A percentile compares a stretch with the other conserved stretches of the same genome.
These are phyloP conservation scores for Pseudomugil tenellus DNA, from an alignment of 2,797 vertebrate species.

Conservation along the genomic window DNA sequence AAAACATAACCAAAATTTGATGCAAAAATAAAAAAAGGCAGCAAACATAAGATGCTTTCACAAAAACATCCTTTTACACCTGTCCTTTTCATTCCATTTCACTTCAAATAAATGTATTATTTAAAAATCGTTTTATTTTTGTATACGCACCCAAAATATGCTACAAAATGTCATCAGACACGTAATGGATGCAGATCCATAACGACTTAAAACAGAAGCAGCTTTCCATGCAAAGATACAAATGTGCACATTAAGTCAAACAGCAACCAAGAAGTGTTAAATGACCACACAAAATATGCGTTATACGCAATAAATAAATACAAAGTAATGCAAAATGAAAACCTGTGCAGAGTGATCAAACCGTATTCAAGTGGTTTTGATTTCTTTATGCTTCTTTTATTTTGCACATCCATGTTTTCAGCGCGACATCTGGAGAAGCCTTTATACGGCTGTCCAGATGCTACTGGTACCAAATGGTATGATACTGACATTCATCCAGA, in stretches of 20 bases:
- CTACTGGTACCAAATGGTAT: conserved; percentile 7
- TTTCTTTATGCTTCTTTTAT: background rate
- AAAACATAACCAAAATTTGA: background rate
- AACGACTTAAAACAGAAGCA: background rate
- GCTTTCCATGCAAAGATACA: background rate
- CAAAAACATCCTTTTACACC: background rate
- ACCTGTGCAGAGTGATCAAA: background rate
- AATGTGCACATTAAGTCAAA: background rate
- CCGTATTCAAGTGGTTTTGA: background rate
- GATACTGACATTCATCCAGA: conserved; percentile 32
- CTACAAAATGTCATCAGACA: background rate
- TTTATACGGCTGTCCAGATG: conserved; percentile 1
- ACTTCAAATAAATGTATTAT: background rate
- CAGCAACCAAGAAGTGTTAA: background rate
- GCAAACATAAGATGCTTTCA: background rate
- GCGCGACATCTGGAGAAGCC: background rate
- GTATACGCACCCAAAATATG: background rate
- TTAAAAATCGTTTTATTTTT: background rate
- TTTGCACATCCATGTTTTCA: background rate
- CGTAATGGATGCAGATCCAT: background rate
- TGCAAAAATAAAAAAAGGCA: background rate
- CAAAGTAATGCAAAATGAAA: background rate
- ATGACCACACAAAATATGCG: background rate
- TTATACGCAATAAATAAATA: background rate
- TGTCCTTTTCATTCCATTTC: background rate